Percentiles rank a stretch among this genome's conserved stretches.
phyloP scores from a whole-genome alignment of 2,113 vertebrate genomes.

The Pyrgilauda ruficollis region DNA sequence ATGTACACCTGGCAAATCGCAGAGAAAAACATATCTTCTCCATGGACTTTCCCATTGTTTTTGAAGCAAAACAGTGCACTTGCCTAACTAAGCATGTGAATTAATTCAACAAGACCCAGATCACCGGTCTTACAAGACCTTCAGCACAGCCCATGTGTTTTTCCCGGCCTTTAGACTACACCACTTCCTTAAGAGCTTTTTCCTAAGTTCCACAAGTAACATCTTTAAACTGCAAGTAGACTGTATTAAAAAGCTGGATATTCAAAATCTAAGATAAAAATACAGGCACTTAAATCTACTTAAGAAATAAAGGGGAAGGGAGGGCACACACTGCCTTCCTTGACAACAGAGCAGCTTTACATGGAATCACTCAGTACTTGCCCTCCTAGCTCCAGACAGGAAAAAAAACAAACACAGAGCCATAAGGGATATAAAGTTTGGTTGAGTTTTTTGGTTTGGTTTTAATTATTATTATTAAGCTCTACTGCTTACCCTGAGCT shows the following conservation, averaged over 20 bases:
- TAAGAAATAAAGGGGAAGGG: rapidly evolving
- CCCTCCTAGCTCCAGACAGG: neutral
- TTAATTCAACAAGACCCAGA: neutral
- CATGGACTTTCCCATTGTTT: neutral
- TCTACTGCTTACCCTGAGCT: conserved; percentile 85
- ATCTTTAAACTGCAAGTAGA: neutral
- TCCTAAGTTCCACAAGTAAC: neutral
- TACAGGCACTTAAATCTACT: neutral
- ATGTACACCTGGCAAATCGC: neutral
- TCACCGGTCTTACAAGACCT: neutral
- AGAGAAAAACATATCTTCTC: neutral
- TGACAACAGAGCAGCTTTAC: neutral
- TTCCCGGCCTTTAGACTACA: neutral
- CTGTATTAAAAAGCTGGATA: neutral
- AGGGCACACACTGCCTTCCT: neutral
- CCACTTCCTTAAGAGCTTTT: neutral
- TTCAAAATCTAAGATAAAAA: neutral
- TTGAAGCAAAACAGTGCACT: neutral
- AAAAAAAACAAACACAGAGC: neutral
- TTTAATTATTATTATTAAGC: neutral
- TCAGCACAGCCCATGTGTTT: neutral
- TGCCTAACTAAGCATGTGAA: neutral
- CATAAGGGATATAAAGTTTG: neutral
- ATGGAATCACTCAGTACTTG: neutral
- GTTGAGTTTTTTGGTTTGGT: neutral